phyloP scores from a whole-genome alignment of 2,797 vertebrate genomes.

The Dermochelys coriacea region DNA sequence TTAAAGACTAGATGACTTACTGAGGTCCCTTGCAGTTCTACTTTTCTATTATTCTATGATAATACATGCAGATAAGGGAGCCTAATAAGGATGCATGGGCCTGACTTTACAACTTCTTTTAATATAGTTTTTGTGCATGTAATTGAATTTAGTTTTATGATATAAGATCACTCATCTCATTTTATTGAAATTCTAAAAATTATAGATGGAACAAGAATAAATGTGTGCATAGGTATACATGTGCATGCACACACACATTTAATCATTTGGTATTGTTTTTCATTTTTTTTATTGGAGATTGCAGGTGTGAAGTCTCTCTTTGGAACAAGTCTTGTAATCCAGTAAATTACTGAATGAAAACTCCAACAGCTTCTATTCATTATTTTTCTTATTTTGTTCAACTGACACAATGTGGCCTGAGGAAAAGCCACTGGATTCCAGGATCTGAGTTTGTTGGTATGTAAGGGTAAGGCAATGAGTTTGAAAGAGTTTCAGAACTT shows the following conservation, averaged over 20 bases:
- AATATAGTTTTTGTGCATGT: not conserved
- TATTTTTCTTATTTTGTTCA: slow-evolving; percentile 35
- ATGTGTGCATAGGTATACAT: too few species aligned
- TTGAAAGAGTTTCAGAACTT: not conserved
- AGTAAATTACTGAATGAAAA: slow-evolving; percentile 7
- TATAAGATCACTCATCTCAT: not conserved
- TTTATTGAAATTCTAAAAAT: not conserved
- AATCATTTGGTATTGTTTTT: not conserved
- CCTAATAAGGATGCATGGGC: not conserved
- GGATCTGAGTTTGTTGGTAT: not conserved
- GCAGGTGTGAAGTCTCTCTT: not conserved
- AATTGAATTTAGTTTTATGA: not conserved
- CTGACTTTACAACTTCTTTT: not conserved
- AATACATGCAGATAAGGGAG: not conserved
- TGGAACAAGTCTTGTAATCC: not conserved
- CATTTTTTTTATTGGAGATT: not conserved
- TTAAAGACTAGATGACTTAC: not conserved
- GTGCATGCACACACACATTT: not conserved
- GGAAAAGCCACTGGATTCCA: not conserved
- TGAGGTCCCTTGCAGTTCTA: too few species aligned
- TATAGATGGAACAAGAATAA: too few species aligned
- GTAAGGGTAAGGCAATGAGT: slow-evolving; percentile 2
- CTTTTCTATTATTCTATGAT: not conserved
- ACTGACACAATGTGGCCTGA: not conserved
- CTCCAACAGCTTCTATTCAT: slow-evolving; percentile 16